Evolutionary conservation across 2,113 vertebrate species (phyloP).

Genomic region (Megaleporinus macrocephalus): DNA sequence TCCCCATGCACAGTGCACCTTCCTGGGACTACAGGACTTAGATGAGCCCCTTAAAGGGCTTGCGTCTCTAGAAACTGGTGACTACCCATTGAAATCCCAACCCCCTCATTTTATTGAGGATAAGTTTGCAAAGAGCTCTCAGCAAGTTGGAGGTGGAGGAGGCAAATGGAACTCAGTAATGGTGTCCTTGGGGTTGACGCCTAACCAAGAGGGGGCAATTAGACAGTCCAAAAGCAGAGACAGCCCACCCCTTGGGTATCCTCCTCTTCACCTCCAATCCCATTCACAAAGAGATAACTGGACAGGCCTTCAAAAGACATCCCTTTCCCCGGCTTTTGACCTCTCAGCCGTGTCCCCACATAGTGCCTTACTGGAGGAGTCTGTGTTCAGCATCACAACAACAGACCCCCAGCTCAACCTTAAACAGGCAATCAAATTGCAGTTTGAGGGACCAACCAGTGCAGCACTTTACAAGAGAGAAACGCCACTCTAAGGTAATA

Average conservation of each 20-base stretch:
- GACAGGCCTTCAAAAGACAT: constrained; percentile 63
- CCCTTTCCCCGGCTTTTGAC: constrained; percentile 61
- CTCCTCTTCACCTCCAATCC: constrained; percentile 66
- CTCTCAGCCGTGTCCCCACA: constrained; percentile 44
- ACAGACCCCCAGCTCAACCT: constrained; percentile 80
- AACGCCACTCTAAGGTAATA: constrained; percentile 77
- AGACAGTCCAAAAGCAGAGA: constrained; percentile 66
- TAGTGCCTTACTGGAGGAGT: constrained; percentile 66
- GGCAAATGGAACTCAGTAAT: constrained; percentile 74
- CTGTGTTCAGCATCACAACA: constrained; percentile 68
- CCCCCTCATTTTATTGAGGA: constrained; percentile 63
- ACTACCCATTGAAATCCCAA: constrained; percentile 65
- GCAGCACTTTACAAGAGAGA: constrained; percentile 79
- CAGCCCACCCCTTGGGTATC: constrained; percentile 69
- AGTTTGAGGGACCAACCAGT: constrained; percentile 84
- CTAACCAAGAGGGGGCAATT: constrained; percentile 66
- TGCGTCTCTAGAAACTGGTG: constrained; percentile 43
- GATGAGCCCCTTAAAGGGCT: constrained; percentile 61
- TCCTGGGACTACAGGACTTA: constrained; percentile 62
- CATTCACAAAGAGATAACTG: constrained; percentile 62
- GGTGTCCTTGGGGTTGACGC: constrained; percentile 75
- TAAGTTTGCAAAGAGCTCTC: constrained; percentile 49
- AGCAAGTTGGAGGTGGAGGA: constrained; percentile 39
- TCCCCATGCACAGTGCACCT: constrained; percentile 57
- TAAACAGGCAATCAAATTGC: constrained; percentile 84